Conservation (phyloP, 2,888 invertebrate genomes). For the Brachypalpus laphriformis region DNA sequence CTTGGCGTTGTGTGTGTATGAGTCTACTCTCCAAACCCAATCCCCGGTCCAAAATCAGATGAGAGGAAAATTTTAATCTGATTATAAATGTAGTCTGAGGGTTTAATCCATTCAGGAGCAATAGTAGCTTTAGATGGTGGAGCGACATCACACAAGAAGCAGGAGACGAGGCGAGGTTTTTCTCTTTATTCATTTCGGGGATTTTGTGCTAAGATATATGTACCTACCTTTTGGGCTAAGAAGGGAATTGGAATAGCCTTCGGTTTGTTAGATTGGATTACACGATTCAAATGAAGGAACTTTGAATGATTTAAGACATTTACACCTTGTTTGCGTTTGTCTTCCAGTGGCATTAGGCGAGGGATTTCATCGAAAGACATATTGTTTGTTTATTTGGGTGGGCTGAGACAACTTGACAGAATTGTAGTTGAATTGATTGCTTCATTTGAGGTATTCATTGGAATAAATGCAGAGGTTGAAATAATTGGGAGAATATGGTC, state of each 20-base stretch:
- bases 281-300: constrained; percentile 66
- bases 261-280: constrained; percentile 68
- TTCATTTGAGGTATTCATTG: constrained; percentile 1
- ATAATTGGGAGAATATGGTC: not conserved
- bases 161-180: not conserved
- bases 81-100: constrained; percentile 69
- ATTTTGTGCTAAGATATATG: not conserved
- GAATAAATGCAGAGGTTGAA: not conserved
- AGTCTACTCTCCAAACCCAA: no score
- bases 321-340: constrained; percentile 69
- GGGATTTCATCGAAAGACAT: constrained; percentile 32
- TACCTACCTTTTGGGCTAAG: constrained; percentile 15
- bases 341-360: constrained; percentile 34
- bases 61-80: constrained; percentile 72
- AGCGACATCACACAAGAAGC: not conserved
- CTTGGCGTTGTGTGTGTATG: not conserved
- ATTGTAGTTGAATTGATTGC: constrained; percentile 20
- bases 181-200: constrained; percentile 26
- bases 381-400: constrained; percentile 26
- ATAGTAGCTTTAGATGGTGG: not conserved
- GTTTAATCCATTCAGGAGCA: constrained; percentile 63
- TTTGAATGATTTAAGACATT: constrained; percentile 69
- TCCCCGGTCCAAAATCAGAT: constrained; percentile 52
- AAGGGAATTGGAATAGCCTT: constrained; percentile 58
- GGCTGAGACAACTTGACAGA: not conserved